Conservation (phyloP, 2,888 invertebrate genomes). For the Athalia cordata region DNA sequence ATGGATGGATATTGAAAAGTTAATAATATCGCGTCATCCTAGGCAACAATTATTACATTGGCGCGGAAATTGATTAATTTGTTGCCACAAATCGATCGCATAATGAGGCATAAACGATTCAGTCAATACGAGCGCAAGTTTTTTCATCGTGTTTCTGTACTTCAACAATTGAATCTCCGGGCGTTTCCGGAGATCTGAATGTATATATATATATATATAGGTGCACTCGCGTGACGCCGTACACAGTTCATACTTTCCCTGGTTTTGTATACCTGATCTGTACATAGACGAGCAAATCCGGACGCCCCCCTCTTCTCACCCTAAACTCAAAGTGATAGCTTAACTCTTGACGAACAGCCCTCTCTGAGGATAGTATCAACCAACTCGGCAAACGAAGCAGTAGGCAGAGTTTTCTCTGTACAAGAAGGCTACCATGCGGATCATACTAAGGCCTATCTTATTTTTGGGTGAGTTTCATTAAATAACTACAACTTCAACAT, state of each 20-base stretch:
- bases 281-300: slow-evolving; percentile 8
- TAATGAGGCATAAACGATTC: background rate
- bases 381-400: slow-evolving; percentile 48
- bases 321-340: slow-evolving; percentile 17
- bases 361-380: slow-evolving; percentile 49
- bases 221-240: slow-evolving; percentile 32
- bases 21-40: background rate
- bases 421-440: slow-evolving; percentile 51
- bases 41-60: background rate
- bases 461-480: slow-evolving; percentile 52
- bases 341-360: slow-evolving; percentile 41
- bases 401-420: slow-evolving; percentile 46
- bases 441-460: slow-evolving; percentile 47
- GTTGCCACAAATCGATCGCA: background rate
- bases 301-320: slow-evolving; percentile 25
- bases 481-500: background rate
- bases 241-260: slow-evolving; percentile 35
- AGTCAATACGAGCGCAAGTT: slow-evolving; percentile 7
- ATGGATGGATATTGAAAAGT: background rate
- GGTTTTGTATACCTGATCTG: slow-evolving; percentile 20
- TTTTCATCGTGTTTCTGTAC: background rate
- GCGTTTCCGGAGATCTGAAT: background rate
- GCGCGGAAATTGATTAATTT: too few species aligned
- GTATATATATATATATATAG: background rate
- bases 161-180: slow-evolving; percentile 47